Evolutionary conservation across 2,113 vertebrate species (phyloP).

Genomic region (Natator depressus): DNA sequence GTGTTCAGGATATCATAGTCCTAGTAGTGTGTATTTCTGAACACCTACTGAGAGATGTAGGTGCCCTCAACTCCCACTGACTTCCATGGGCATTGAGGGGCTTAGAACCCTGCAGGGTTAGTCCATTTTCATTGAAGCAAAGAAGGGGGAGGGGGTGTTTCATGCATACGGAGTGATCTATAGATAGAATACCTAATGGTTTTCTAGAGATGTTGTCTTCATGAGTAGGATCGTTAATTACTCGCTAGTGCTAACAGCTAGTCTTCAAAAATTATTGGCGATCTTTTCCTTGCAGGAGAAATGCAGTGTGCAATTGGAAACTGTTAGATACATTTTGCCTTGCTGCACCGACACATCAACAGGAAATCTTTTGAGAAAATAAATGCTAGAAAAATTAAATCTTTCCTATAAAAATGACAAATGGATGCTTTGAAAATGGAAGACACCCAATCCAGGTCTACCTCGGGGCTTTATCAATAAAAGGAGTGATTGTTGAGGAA

Average conservation of each 20-base stretch:
- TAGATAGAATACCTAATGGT: neutral
- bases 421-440: neutral
- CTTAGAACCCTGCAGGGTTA: neutral
- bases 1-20: neutral
- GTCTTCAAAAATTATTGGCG: neutral
- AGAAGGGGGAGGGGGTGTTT: neutral
- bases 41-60: neutral
- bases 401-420: neutral
- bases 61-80: too few relatives aligned
- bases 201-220: neutral
- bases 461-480: neutral
- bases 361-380: neutral
- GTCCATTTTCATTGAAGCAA: neutral
- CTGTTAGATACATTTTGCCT: neutral
- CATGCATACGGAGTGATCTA: neutral
- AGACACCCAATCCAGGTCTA: neutral
- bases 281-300: neutral
- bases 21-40: neutral
- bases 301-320: neutral
- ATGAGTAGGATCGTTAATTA: neutral
- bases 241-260: neutral
- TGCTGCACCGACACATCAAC: neutral
- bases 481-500: neutral
- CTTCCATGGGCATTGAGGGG: neutral
- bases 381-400: neutral